A percentile compares a stretch with the other conserved stretches of the same genome.
Conservation (phyloP, 2,113 vertebrate species). For the Pachypanchax playfairii region DNA sequence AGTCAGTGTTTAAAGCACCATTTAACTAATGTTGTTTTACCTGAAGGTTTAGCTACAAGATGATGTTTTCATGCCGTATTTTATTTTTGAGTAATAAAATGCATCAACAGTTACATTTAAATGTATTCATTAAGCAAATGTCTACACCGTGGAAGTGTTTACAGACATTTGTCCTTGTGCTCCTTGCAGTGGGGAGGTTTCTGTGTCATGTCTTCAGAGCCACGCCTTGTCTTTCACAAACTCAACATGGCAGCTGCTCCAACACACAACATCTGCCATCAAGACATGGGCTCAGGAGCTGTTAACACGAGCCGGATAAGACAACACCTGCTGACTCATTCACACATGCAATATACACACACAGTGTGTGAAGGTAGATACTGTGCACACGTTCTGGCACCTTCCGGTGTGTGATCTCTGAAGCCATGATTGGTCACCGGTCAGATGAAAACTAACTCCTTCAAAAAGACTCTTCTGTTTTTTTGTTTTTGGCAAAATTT, state of each 20-base stretch:
- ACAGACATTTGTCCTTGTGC: neutral
- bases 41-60: neutral
- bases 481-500: conserved; percentile 35
- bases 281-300: conserved; percentile 87
- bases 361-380: conserved; percentile 9
- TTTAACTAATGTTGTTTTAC: neutral
- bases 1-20: conserved; percentile 79
- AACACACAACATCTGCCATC: conserved; percentile 83
- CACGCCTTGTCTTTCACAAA: conserved; percentile 83
- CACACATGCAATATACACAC: conserved; percentile 24
- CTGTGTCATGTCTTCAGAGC: conserved; percentile 83
- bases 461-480: conserved; percentile 35
- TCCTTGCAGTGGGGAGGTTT: conserved; percentile 83
- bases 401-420: conserved; percentile 24
- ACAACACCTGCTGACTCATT: neutral
- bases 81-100: too few relatives aligned
- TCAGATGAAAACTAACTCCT: conserved; percentile 27
- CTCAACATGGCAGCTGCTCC: conserved; percentile 87
- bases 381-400: conserved; percentile 32
- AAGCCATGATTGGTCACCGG: conserved; percentile 33
- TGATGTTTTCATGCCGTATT: neutral
- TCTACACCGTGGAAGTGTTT: neutral
- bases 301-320: conserved; percentile 81
- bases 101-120: neutral
- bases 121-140: neutral